phyloP scores from a whole-genome alignment of 2,113 vertebrate species.

The Nothoprocta perdicaria region DNA sequence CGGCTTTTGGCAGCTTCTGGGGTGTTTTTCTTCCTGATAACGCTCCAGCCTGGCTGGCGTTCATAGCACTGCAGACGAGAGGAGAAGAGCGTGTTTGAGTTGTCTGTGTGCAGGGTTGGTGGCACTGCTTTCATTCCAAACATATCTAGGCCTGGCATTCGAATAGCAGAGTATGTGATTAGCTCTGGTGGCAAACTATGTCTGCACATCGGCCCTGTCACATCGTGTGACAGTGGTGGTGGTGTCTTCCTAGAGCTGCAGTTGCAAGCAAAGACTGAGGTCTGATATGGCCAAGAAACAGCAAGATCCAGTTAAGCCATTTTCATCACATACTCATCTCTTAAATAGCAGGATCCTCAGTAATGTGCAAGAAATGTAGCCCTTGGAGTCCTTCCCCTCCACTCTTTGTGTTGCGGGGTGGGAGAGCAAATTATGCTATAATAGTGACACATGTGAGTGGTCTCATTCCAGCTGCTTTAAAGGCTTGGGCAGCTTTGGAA shows the following conservation, averaged over 20 bases:
- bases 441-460: background rate
- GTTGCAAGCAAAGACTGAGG: background rate
- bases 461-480: background rate
- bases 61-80: background rate
- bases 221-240: background rate
- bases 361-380: background rate
- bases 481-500: background rate
- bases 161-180: background rate
- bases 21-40: conserved; percentile 62
- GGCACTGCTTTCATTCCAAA: background rate
- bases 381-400: background rate
- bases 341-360: background rate
- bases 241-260: background rate
- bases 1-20: background rate
- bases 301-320: background rate
- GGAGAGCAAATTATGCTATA: background rate
- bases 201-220: background rate
- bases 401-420: background rate
- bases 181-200: background rate
- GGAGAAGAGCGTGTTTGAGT: background rate
- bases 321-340: background rate
- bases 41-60: background rate
- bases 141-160: background rate
- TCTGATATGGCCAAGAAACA: background rate
- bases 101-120: background rate